A percentile compares a stretch with the other conserved stretches of the same genome.
phyloP scores from a whole-genome alignment of 2,888 invertebrate genomes.

The Spilarctia lutea region DNA sequence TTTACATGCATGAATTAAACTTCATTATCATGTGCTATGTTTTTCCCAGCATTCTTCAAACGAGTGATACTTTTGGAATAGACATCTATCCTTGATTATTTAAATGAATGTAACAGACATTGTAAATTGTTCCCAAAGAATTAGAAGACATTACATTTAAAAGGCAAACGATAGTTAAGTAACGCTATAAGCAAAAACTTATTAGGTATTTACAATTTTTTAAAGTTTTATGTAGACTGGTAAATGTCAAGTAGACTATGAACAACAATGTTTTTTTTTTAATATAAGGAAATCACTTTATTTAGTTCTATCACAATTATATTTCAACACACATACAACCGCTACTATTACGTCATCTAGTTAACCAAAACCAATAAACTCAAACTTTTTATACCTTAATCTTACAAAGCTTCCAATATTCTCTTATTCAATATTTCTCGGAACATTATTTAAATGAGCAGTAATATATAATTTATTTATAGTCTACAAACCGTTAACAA shows the following conservation, averaged over 20 bases:
- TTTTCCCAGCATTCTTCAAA: neutral
- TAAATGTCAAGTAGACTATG: too few species aligned
- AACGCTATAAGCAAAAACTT: neutral
- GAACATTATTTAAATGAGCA: constrained; percentile 25
- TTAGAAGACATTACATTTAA: neutral
- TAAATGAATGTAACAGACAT: neutral
- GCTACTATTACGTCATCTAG: neutral
- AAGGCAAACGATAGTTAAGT: neutral
- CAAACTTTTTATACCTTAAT: neutral
- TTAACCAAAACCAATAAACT: neutral
- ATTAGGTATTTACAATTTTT: neutral
- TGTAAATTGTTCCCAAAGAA: neutral
- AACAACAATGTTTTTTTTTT: neutral
- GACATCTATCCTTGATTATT: neutral
- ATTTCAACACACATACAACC: neutral
- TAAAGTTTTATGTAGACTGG: too few species aligned
- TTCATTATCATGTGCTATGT: neutral
- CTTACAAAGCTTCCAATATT: neutral
- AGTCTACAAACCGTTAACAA: constrained; percentile 46
- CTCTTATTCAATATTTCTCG: neutral
- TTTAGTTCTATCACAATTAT: neutral
- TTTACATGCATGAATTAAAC: neutral
- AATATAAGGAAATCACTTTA: neutral
- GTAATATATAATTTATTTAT: constrained; percentile 23
- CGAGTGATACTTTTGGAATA: neutral